These are phyloP conservation scores for Caradrina clavipalpis DNA, from an alignment of 2,888 invertebrate species.

Conservation along the genomic window DNA sequence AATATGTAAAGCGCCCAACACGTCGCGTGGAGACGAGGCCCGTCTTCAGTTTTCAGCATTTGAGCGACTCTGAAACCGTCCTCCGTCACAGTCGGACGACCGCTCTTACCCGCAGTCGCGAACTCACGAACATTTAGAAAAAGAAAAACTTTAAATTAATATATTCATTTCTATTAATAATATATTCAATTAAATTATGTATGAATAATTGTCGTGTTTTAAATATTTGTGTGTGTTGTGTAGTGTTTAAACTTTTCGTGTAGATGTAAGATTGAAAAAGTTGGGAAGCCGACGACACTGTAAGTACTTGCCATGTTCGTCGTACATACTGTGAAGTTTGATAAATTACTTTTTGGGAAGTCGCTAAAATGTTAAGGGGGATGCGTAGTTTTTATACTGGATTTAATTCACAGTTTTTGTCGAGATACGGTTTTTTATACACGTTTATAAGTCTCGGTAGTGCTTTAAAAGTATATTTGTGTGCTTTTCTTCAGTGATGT, in stretches of 20 bases:
- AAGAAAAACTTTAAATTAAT: conserved; percentile 26
- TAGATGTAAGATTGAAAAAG: conserved; percentile 52
- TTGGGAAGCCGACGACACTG: conserved; percentile 51
- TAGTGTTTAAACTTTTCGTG: conserved; percentile 58
- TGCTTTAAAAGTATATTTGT: neutral
- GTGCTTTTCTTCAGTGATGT: neutral
- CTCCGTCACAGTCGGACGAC: conserved; percentile 70
- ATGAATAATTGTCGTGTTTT: conserved; percentile 18
- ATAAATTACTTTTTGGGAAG: conserved; percentile 49
- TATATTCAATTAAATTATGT: conserved; percentile 1
- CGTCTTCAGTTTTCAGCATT: conserved; percentile 69
- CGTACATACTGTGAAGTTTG: conserved; percentile 26
- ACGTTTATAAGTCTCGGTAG: neutral
- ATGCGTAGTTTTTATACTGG: neutral
- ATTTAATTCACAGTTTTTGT: neutral
- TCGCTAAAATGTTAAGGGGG: conserved; percentile 19
- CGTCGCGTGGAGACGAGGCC: conserved; percentile 42
- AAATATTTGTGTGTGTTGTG: conserved; percentile 54
- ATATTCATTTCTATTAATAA: conserved; percentile 12
- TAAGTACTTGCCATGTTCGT: conserved; percentile 52
- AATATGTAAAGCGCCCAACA: conserved; percentile 44
- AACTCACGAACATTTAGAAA: conserved; percentile 36
- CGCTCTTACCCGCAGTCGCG: conserved; percentile 42
- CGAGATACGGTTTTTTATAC: neutral
- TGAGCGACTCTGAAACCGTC: conserved; percentile 69